Base-by-base conservation (phyloP, 2,113 vertebrate genomes). In the Pan troglodytes region DNA sequence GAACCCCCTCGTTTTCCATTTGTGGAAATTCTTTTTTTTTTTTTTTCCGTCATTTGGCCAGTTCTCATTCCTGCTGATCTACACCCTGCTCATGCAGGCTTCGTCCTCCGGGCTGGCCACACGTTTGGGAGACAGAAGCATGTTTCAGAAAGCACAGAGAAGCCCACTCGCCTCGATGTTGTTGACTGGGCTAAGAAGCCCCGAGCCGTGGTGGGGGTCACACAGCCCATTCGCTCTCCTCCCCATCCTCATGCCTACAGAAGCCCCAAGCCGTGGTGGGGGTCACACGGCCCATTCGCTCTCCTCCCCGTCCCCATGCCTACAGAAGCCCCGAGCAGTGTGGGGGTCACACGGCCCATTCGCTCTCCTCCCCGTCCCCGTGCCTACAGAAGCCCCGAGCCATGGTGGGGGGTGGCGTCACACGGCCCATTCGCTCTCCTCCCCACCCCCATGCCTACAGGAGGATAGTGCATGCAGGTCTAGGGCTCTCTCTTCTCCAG, bases 381-480 rank as follows among this genome's bases (percentile, higher is more conserved):
- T 43, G 4, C 43, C 43, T 43, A 43, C 43, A 70, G 68, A 18
- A 48, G n/a, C 59, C 32, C 12, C 5, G 40, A 16, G 20, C 40
- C n/a, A n/a, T n/a, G n/a, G n/a, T n/a, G n/a, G n/a, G n/a, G n/a
- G n/a, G n/a, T n/a, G n/a, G n/a, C n/a, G 20, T 5, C n/a, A 40
- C n/a, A 5, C 1, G 45, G 25, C 27, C 25, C 59, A 13, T 64
- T 64, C 0, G 0, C 59, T 64, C 27, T 64, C 59, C 59, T 64
- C 59, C 27, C 43, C 7, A 6, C 1, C 18, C 25, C 70, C 48
- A 1, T 10, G 7, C 18, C 13, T 30, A 1, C n/a, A 27, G 17
- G 89, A 80, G 7, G 50, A 55, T 6, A 14, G 43, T 22, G 73
- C 11, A 1, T 6, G 0, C 30, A 70, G 6, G 0, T 43, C n/a